These are phyloP conservation scores for Latrodectus geometricus DNA, from an alignment of 1,140 invertebrate genomes.

Conservation along the genomic window DNA sequence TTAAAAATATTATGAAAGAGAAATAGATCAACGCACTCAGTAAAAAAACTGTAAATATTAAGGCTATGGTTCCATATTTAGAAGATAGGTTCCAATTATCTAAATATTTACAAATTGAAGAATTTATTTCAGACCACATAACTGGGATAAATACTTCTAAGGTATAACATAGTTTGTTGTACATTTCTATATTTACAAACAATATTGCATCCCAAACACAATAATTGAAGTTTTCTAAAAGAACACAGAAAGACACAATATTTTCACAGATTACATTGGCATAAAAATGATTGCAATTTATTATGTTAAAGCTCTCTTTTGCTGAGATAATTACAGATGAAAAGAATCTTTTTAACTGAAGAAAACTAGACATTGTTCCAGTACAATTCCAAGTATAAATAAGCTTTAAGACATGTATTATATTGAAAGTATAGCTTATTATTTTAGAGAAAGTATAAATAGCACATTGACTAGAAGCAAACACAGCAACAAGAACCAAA, in stretches of 20 bases:
- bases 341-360: slow-evolving; percentile 35
- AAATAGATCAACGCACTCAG: slow-evolving; percentile 26
- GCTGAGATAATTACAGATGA: slow-evolving; percentile 1
- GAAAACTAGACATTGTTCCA: slow-evolving; percentile 16
- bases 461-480: slow-evolving; percentile 49
- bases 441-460: slow-evolving; percentile 27
- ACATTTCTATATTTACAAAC: slow-evolving; percentile 3
- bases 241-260: background rate
- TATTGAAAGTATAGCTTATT: slow-evolving; percentile 1
- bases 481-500: slow-evolving; percentile 37
- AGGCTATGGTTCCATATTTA: slow-evolving; percentile 25
- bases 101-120: background rate
- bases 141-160: slow-evolving; percentile 13
- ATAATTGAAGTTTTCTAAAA: slow-evolving; percentile 19
- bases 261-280: background rate
- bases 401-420: background rate
- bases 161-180: slow-evolving; percentile 17
- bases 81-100: slow-evolving; percentile 20
- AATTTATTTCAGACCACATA: slow-evolving; percentile 1
- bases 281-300: slow-evolving; percentile 13
- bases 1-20: slow-evolving; percentile 38
- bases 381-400: slow-evolving; percentile 28
- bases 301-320: slow-evolving; percentile 23
- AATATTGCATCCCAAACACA: slow-evolving; percentile 20
- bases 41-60: slow-evolving; percentile 14